Base-by-base conservation (phyloP, 2,888 invertebrate species). In the Andrena praecox region DNA sequence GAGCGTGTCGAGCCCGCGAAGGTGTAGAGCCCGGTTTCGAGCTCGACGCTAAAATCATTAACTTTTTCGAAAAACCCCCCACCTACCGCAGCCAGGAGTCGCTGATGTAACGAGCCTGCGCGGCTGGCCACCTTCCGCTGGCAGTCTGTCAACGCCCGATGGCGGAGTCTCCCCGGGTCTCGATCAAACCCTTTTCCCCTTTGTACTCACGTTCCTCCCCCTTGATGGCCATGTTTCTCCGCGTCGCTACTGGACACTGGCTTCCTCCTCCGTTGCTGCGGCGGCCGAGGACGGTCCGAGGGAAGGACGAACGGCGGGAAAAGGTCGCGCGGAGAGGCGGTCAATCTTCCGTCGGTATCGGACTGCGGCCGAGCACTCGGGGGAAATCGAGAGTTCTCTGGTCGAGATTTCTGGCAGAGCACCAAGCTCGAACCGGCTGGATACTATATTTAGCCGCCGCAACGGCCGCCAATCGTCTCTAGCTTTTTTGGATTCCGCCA, bases 171-270 rank as follows among this genome's bases (percentile, higher is more conserved):
- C 27, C 42, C 12, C 27, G 12, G 54, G 20, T 6, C 6, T 27
- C 64, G 27, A 70, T 67, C 83, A 59, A 64, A 24, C 67, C 7
- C 29, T 70, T 69, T 42, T 29, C 70, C 60, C 29, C 42, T 8
- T 56, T 56, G 77, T 93, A 94, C 94, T 94, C 92, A 94, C 94
- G 89, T 91, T 94, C 93, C 87, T 93, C 91, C 86, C 90, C 93
- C 86, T 91, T 93, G 90, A 93, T 90, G 76, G 91, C 92, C 93
- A 94, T 94, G 87, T 68, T 73, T 27, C n/a, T 54, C 87, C 70
- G 73, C 24, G 60, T 50, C 48, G 27, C 62, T 63, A 50, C 42
- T 54, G 64, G 56, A 42, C 29, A 42, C 42, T 16, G 42, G 42
- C 50, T 42, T 52, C 71, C 59, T 48, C 48, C 59, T 66, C 27